Base-by-base conservation (phyloP, 2,113 vertebrate species). In the Callipepla californica region DNA sequence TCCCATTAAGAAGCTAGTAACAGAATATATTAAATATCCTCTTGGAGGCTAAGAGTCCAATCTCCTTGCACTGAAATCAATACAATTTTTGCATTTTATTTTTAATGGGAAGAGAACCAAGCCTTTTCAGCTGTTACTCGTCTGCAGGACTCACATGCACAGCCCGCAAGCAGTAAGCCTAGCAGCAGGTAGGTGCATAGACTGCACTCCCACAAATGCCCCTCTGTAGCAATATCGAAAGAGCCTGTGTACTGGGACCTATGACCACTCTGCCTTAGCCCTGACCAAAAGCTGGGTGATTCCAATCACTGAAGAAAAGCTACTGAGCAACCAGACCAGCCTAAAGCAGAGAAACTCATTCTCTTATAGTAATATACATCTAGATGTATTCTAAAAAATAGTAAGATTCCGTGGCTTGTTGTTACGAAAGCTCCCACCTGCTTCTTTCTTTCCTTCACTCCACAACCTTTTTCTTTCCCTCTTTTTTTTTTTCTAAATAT, bases 1-100 rank as follows among this genome's bases (percentile, higher is more conserved):
- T 93, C 87, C 76, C 72, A 94, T 94, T 95, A 96, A 87, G 91
- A 94, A 89, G 85, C 93, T 88, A 57, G 87, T 61, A 92, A 95
- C 3, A 1, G 87, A 96, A 91, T 95, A 83, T 80, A 95, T 91
- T 95, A 91, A 87, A 88, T 86, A 93, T 68, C 85, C 76, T 94
- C 87, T 94, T 48, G 48, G 76, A 96, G 65, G 44, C 76, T 80
- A 75, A 87, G 65, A 65, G 62, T 70, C 76, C 85, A 44, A 79
- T 85, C 62, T 77, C 85, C 34, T 76, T 84, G 58, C 66, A 61
- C 40, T 66, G 77, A 90, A 95, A 92, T 95, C 88, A 96, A 93
- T 92, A 87, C 69, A 92, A 53, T 68, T 94, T 92, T 87, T 83
- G n/a, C 76, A 82, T 84, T 82, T 94, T 89, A 91, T 89, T 93